Percentiles rank a stretch among this genome's conserved stretches.
Evolutionary conservation across 2,797 vertebrate species (phyloP).

Genomic region (Tamandua tetradactyla): DNA sequence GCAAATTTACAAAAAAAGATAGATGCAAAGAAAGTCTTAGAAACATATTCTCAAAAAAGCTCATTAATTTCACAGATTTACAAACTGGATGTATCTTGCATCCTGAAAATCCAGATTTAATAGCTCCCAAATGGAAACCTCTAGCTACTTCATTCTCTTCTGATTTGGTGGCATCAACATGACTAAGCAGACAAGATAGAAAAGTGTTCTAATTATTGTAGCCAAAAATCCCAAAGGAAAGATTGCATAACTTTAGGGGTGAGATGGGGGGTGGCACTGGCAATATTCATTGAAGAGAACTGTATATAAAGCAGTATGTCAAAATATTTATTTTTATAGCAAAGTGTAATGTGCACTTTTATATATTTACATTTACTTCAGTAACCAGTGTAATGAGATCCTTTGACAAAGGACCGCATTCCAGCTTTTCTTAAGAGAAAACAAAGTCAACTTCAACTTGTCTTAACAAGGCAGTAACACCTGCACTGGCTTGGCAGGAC

Average conservation of each 20-base stretch:
- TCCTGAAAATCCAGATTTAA: not conserved
- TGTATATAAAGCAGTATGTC: not conserved
- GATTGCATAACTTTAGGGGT: accelerated
- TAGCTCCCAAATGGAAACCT: not conserved
- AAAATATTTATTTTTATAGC: not conserved
- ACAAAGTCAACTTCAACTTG: not conserved
- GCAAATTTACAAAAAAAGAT: not conserved
- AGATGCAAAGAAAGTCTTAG: not conserved
- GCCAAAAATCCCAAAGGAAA: not conserved
- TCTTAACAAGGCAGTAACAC: constrained; percentile 37
- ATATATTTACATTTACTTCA: not conserved
- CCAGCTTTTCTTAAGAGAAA: constrained; percentile 14
- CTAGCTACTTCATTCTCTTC: not conserved
- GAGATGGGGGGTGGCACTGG: not conserved
- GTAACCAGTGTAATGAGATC: not conserved
- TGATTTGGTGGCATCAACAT: not conserved
- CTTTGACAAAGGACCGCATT: constrained; percentile 22
- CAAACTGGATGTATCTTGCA: not conserved
- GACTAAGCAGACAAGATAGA: not conserved
- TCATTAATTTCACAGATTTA: not conserved
- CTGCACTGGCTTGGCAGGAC: not conserved
- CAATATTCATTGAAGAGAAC: not conserved
- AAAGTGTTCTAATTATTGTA: not conserved
- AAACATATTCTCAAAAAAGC: not conserved
- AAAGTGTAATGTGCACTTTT: constrained; percentile 9